Evolutionary conservation across 2,113 vertebrate genomes (phyloP).

Genomic region (Romanogobio albipinnatus): DNA sequence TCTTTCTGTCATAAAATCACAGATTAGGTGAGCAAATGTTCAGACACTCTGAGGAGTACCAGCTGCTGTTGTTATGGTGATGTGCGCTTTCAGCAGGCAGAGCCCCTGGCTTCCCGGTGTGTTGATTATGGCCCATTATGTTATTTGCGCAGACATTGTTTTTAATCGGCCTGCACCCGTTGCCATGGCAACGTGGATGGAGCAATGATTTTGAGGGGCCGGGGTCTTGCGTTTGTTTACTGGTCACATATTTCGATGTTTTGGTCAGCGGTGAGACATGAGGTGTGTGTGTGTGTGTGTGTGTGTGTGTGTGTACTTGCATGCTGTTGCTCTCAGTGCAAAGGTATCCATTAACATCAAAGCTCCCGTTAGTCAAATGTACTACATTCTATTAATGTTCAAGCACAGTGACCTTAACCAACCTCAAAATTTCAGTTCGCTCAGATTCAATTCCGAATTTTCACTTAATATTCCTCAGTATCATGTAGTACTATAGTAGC

Average conservation of each 20-base stretch:
- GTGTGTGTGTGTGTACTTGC: neutral
- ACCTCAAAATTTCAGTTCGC: neutral
- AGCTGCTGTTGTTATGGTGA: constrained; percentile 69
- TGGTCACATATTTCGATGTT: neutral
- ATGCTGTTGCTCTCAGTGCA: neutral
- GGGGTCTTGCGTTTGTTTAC: constrained; percentile 31
- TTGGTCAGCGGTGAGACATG: neutral
- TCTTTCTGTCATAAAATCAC: constrained; percentile 31
- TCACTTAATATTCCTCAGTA: neutral
- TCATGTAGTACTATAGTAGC: neutral
- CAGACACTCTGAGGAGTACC: constrained; percentile 46
- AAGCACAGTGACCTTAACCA: neutral
- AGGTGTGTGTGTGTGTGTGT: neutral
- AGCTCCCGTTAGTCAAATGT: neutral
- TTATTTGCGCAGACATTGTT: constrained; percentile 64
- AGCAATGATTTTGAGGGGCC: constrained; percentile 18
- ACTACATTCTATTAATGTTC: neutral
- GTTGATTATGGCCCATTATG: constrained; percentile 69
- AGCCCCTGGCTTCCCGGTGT: constrained; percentile 60
- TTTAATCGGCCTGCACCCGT: constrained; percentile 64
- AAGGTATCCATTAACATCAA: constrained; percentile 12
- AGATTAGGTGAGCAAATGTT: constrained; percentile 51
- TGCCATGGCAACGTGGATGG: constrained; percentile 53
- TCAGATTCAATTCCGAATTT: neutral
- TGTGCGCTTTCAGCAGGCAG: constrained; percentile 56